Evolutionary conservation across 2,888 invertebrate genomes (phyloP).

Genomic region (Thecocarcelia acutangulata): DNA sequence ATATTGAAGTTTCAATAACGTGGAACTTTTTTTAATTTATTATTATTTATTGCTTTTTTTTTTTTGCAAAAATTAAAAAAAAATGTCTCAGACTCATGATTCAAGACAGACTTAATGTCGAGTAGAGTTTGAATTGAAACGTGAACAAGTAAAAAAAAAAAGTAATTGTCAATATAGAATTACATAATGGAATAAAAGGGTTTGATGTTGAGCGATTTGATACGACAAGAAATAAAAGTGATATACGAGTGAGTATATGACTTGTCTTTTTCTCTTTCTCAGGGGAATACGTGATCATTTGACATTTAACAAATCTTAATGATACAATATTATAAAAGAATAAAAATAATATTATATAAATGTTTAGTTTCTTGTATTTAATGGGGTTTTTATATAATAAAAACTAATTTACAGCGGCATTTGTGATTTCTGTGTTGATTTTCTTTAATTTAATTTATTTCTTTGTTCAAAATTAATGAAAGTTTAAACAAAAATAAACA

Average conservation of each 20-base stretch:
- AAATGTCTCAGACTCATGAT: constrained; percentile 25
- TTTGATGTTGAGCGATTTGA: constrained; percentile 3
- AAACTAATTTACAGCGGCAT: constrained; percentile 13
- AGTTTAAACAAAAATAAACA: not conserved
- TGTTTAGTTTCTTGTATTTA: no score
- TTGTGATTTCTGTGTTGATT: constrained; percentile 29
- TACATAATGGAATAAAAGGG: constrained; percentile 10
- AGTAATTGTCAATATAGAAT: constrained; percentile 1
- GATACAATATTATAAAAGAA: constrained; percentile 10
- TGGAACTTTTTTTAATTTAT: constrained; percentile 30
- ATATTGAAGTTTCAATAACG: constrained; percentile 67
- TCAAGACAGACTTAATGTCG: constrained; percentile 1
- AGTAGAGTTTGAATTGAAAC: not conserved
- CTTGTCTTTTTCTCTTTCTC: not conserved
- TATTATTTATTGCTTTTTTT: not conserved
- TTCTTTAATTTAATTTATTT: not conserved
- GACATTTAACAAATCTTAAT: constrained; percentile 4
- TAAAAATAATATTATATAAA: not conserved
- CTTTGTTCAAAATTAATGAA: not conserved
- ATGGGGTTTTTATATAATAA: not conserved
- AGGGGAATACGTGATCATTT: constrained; percentile 34
- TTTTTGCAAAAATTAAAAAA: not conserved
- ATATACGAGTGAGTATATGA: not conserved
- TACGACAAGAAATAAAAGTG: constrained; percentile 25
- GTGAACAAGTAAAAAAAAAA: not conserved